Conservation (phyloP, 2,113 vertebrate species). For the Anolis sagrei region DNA sequence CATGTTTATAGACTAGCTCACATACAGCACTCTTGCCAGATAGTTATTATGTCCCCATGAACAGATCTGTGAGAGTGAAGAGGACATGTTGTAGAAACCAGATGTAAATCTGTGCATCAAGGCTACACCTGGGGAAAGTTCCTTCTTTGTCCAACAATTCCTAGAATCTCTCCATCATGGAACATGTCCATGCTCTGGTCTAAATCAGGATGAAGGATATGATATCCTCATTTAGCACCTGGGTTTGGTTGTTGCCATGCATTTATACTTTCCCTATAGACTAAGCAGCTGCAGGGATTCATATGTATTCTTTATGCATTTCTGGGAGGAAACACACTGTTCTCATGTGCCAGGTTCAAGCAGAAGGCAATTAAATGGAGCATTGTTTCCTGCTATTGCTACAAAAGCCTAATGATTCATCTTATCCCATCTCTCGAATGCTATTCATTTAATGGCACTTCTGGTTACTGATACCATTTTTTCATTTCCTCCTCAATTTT, state of each 20-base stretch:
- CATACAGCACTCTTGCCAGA: constrained; percentile 10
- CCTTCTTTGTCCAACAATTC: no score
- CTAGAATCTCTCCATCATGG: no score
- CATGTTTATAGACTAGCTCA: background rate
- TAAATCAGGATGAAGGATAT: background rate
- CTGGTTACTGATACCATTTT: rapidly evolving
- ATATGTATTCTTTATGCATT: constrained; percentile 20
- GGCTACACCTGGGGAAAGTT: background rate
- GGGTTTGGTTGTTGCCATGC: background rate
- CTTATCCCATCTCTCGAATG: background rate
- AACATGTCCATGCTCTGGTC: no score
- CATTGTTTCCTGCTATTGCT: background rate
- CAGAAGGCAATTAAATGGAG: constrained; percentile 8
- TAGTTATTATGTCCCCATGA: background rate
- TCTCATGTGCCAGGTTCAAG: constrained; percentile 30
- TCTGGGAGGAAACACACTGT: constrained; percentile 10
- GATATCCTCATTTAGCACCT: background rate
- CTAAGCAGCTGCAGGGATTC: background rate
- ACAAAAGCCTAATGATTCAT: background rate
- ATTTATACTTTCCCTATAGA: background rate
- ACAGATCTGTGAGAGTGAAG: background rate
- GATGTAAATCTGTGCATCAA: background rate
- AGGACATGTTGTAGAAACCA: background rate
- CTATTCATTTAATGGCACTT: background rate
- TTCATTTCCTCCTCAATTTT: no score